Base-by-base conservation (phyloP, 2,797 vertebrate species). In the Balearica regulorum region DNA sequence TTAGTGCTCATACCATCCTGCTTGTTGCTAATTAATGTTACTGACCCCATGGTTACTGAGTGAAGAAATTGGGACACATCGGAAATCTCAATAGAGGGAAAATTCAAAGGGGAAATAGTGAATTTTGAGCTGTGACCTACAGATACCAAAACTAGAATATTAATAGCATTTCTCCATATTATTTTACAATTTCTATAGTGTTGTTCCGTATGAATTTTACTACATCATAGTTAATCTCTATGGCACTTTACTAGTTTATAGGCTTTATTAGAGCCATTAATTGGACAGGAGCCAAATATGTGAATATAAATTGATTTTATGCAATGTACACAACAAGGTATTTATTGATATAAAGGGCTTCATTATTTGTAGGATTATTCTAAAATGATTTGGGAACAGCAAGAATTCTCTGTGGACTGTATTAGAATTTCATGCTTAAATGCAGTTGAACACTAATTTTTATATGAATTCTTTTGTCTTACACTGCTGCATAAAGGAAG, bases 391-490 rank as follows among this genome's bases (percentile, higher is more conserved):
- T 94, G 95, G 70, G 84, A 97, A 69, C 82, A 96, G 90, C 77
- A 88, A 83, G 95, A 94, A 68, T 61, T 84, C 71, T 96, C 83
- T 90, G 55, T 96, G 83, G 77, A 90, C 6, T 39, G 35, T 72
- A 93, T 97, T 97, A 95, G 89, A 97, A 97, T 98, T 97, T 95
- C 87, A 97, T 97, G 95, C 89, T 86, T 92, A 96, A 98, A 97
- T 96, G 68, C 94, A 96, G 69, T 87, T 93, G 88, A 97, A 97
- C 66, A 78, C 79, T 97, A 87, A 92, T 97, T 97, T 97, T 97
- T 94, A 43, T 91, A 83, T 89, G 55, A 94, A 69, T 87, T 89
- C 75, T 95, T 95, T 94, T 96, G 62, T 97, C 57, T 96, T 93
- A 58, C 28, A 35, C 39, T 94, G 43, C 76, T 90, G 51, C 54